Evolutionary conservation across 2,113 vertebrate genomes (phyloP).

Genomic region (Riparia riparia): DNA sequence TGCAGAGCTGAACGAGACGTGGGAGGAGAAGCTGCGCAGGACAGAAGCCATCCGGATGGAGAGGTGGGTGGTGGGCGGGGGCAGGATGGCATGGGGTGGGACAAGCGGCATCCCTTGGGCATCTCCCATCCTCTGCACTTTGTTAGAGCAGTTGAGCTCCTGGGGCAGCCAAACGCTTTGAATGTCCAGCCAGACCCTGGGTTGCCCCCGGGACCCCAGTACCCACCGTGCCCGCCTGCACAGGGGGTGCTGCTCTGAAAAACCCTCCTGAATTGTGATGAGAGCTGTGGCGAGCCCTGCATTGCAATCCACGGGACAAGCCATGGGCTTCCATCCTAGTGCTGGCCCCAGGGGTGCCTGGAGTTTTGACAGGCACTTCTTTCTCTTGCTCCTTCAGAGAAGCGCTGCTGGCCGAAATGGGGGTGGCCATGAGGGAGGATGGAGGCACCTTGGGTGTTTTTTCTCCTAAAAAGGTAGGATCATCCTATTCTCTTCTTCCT

Average conservation of each 20-base stretch:
- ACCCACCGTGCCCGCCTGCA: background rate
- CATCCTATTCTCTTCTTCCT: background rate
- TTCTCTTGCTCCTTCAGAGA: constrained; percentile 81
- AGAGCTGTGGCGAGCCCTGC: background rate
- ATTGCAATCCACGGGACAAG: background rate
- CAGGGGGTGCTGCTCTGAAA: background rate
- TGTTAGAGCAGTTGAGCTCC: background rate
- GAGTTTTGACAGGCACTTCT: background rate
- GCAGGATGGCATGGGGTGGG: too few relatives aligned
- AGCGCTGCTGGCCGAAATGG: constrained; percentile 96
- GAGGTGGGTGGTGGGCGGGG: constrained; percentile 72
- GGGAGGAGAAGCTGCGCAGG: constrained; percentile 96
- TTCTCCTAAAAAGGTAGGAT: constrained; percentile 95
- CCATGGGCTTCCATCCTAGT: background rate
- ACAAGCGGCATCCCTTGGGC: background rate
- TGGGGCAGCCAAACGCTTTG: background rate
- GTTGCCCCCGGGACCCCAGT: background rate
- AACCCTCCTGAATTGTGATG: background rate
- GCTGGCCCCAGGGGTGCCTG: too few relatives aligned
- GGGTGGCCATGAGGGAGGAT: constrained; percentile 96
- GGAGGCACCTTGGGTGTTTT: constrained; percentile 96
- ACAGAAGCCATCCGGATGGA: constrained; percentile 98
- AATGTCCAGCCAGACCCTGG: accelerated
- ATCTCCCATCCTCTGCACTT: background rate
- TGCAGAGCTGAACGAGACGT: constrained; percentile 95